Evolutionary conservation across 1,140 invertebrate species (phyloP), one percentile per base, ranked within the genome.

Genomic region (Zaprionus ornatus): DNA sequence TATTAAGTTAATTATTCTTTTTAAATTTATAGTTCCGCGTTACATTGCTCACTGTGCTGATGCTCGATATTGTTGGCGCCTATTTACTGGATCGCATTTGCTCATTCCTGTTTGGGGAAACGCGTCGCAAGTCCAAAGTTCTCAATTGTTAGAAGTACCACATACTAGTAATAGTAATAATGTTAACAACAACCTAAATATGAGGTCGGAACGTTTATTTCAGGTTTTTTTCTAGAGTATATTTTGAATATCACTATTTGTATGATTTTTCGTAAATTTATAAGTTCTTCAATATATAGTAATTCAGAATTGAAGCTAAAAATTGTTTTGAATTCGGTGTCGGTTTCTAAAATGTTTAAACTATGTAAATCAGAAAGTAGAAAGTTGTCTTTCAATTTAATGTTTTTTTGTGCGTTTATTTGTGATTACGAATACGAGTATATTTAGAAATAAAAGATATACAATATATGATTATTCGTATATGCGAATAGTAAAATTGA

Each of bases 41-140:
- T 70, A 96, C 95, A 66, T 93, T 99, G 82, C 93, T 99, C 25
- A 93, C 94, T 92, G 95, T 98, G 15, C 93, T 99, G 56, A 93
- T 97, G 74, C 95, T 95, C 5, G 97, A 99, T 93, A 97, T 98
- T 84, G 87, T 96, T 45, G 95, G 96, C 82, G 96, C 98, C 4
- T 98, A 96, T 83, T 77, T 96, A 7, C 95, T 97, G 40, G 98
- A 99, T 93, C 94, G 98, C 80, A 83, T 95, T 17, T 98, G 97
- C 93, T 94, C 98, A 81, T 97, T 96, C 94, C 93, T 99, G 23
- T 98, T 98, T 93, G 98, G 97, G n/a, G 91, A 92, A 66, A 92
- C 82, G 48, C 88, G 91, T 65, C 60, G 84, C 55, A 92, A 91
- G 69, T 91, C 91, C 13, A 90, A 88, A 77, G 61, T 82, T 50